Base-by-base conservation (phyloP, 2,888 invertebrate genomes). In the Pinctada fucata region DNA sequence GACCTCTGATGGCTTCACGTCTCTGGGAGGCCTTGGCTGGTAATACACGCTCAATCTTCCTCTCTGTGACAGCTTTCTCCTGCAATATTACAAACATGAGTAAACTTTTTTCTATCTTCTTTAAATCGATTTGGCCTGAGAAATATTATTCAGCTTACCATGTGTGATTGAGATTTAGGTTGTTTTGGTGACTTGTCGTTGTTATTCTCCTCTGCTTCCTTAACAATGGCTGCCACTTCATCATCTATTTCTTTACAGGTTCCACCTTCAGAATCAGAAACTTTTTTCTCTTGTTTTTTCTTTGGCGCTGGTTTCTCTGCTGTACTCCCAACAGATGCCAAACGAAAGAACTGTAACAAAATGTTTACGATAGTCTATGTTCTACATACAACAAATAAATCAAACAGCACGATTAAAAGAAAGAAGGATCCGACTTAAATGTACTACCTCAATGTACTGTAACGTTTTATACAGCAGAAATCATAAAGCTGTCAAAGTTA, bases 1-100 rank as follows among this genome's bases (percentile, higher is more conserved):
- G 80, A 70, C 72, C 79, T 50, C 78, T 85, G 48, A 79, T 63
- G 6, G 76, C 70, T n/a, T 86, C 86, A 10, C 58, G 10, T 47
- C 45, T 45, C 47, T 69, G 8, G 52, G 52, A 13, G 13, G 16
- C 4, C 71, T 71, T 5, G 71, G 52, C 45, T 52, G 47, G 58
- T n/a, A 3, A 16, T 50, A 52, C 74, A 47, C 10, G 64, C 58
- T 10, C 63, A 31, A 2, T 58, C 63, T n/a, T 65, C 13, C 50
- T 76, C 79, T 6, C 68, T 79, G 10, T 78, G 78, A 47, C 69
- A 76, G 45, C 71, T 16, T 13, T 13, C 6, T 58, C 58, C 58
- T 58, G 13, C 58, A 58, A 58, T 1, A 58, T 58, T 58, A 31
- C 31, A 1, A 31, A 31, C 31, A 31, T 31, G 31, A 31, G 31